Conservation (phyloP, 2,888 invertebrate genomes). For the Trissoscelio sp. region DNA sequence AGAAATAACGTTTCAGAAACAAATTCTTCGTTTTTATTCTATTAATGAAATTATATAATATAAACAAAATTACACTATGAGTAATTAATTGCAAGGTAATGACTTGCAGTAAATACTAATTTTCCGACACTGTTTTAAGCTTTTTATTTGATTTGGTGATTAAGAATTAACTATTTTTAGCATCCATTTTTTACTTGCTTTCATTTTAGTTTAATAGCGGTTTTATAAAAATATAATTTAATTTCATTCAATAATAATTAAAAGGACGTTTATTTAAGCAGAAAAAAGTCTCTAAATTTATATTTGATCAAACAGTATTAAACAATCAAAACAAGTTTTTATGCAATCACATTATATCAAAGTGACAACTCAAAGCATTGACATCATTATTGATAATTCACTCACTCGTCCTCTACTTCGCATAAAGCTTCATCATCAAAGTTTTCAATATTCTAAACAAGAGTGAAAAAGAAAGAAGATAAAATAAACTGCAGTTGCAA, state of each 20-base stretch:
- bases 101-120: conserved; percentile 1
- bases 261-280: no score
- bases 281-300: no score
- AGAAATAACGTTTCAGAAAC: neutral
- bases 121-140: neutral
- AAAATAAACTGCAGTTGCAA: neutral
- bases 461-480: neutral
- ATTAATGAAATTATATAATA: neutral
- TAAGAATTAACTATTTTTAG: no score
- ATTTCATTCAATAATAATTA: no score
- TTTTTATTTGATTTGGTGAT: no score
- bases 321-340: no score
- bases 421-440: neutral
- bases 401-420: neutral
- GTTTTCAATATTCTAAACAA: neutral
- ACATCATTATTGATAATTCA: neutral
- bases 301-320: no score
- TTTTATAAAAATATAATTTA: no score
- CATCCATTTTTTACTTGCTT: no score
- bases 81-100: conserved; percentile 10
- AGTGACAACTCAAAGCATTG: no score
- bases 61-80: conserved; percentile 8
- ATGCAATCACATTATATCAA: no score
- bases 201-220: no score
- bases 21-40: neutral